phyloP scores from a whole-genome alignment of 2,797 vertebrate genomes.

The Hozukius guyotensis region DNA sequence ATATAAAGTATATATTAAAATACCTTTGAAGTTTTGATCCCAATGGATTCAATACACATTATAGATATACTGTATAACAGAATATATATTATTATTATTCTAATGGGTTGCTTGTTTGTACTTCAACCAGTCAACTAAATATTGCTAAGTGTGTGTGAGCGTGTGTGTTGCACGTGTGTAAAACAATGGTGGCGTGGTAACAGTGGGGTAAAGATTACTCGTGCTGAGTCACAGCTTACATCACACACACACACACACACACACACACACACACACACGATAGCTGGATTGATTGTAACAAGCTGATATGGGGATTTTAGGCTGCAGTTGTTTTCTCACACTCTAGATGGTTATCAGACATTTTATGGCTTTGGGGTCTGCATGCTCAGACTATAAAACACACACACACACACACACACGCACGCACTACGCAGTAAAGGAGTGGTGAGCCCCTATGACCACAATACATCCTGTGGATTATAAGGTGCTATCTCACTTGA shows the following conservation, averaged over 20 bases:
- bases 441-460: slow-evolving; percentile 25
- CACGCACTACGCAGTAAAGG: slow-evolving; percentile 1
- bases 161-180: neutral
- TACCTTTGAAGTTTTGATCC: neutral
- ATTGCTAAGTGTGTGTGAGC: neutral
- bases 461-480: slow-evolving; percentile 37
- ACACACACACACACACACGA: neutral
- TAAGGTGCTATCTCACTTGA: slow-evolving; percentile 40
- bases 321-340: slow-evolving; percentile 10
- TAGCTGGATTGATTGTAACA: slow-evolving; percentile 16
- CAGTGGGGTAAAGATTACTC: slow-evolving; percentile 13
- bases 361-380: slow-evolving; percentile 39
- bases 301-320: slow-evolving; percentile 37
- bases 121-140: neutral
- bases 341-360: slow-evolving; percentile 46
- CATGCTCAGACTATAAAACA: slow-evolving; percentile 38
- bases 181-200: neutral
- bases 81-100: neutral
- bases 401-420: neutral
- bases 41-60: neutral
- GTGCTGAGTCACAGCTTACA: slow-evolving; percentile 17
- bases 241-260: neutral
- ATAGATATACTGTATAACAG: neutral
- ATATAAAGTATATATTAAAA: neutral
- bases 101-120: neutral